A percentile compares a stretch with the other conserved stretches of the same genome.
These are phyloP conservation scores for Pipistrellus pipistrellus DNA, from an alignment of 2,797 vertebrate genomes.

Conservation along the genomic window DNA sequence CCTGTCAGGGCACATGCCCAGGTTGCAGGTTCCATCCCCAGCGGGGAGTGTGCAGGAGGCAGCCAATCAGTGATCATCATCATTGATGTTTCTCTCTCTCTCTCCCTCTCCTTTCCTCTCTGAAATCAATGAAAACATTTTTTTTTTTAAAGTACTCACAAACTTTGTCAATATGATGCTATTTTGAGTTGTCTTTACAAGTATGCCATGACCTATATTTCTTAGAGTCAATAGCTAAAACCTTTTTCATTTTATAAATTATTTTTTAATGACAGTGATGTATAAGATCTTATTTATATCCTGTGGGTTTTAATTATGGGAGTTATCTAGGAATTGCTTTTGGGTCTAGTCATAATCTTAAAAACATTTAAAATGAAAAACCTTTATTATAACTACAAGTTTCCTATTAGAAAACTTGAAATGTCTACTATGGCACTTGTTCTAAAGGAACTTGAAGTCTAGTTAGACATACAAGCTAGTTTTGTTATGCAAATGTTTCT, in stretches of 20 bases:
- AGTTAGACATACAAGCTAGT: background rate
- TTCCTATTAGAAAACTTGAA: conserved; percentile 52
- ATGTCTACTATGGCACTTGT: background rate
- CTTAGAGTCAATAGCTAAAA: background rate
- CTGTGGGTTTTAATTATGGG: background rate
- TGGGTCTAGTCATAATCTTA: conserved; percentile 54
- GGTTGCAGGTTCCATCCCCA: too few relatives aligned
- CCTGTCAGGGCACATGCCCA: too few relatives aligned
- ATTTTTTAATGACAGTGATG: conserved; percentile 43
- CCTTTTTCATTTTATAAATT: conserved; percentile 53
- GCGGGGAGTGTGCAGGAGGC: too few relatives aligned
- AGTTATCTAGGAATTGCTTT: conserved; percentile 34
- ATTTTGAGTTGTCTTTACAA: background rate
- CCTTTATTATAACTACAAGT: background rate
- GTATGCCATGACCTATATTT: conserved; percentile 15
- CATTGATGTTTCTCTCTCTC: too few relatives aligned
- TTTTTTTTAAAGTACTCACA: background rate
- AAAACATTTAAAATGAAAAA: conserved; percentile 60
- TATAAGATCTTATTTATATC: conserved; percentile 43
- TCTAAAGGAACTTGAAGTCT: background rate
- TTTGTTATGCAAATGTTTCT: conserved; percentile 15
- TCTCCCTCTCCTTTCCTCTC: too few relatives aligned
- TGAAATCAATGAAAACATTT: too few relatives aligned
- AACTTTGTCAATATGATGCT: background rate
- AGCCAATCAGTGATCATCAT: too few relatives aligned